phyloP scores from a whole-genome alignment of 64 coral and sea anemone species.

The Orbicella faveolata region DNA sequence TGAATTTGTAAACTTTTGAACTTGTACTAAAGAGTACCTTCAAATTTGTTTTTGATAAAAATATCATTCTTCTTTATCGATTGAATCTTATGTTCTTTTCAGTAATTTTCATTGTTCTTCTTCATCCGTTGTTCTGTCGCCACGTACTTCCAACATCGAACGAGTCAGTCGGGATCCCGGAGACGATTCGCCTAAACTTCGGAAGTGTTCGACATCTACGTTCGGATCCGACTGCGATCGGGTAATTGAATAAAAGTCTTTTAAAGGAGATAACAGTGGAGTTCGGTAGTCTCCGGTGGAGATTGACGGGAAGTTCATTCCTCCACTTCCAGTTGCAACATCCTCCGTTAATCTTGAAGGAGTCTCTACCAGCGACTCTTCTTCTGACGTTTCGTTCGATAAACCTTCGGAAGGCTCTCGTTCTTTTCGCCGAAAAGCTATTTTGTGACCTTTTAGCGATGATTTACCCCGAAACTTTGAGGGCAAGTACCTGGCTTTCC shows the following conservation, averaged over 20 bases:
- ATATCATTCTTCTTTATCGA: too few species aligned
- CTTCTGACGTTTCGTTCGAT: not conserved
- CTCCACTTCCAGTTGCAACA: not conserved
- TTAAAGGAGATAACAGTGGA: constrained; percentile 9
- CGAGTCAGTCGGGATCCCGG: constrained; percentile 14
- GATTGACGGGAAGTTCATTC: not conserved
- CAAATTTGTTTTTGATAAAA: not conserved
- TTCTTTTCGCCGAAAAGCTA: not conserved
- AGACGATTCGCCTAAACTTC: constrained; percentile 3
- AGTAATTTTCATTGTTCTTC: not conserved
- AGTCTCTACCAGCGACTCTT: not conserved
- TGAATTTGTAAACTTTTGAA: too few species aligned
- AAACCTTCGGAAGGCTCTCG: not conserved
- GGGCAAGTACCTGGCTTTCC: not conserved
- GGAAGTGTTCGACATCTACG: constrained; percentile 33
- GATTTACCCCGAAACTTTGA: constrained; percentile 11
- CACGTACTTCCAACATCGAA: constrained; percentile 19
- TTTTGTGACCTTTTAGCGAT: not conserved
- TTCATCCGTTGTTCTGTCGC: not conserved
- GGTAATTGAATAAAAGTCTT: constrained; percentile 32
- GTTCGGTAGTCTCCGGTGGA: not conserved
- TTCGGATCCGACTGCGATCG: constrained; percentile 34
- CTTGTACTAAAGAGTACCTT: not conserved
- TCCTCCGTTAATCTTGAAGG: not conserved
- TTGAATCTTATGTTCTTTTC: not conserved